Percentiles rank a stretch among this genome's conserved stretches.
Conservation (phyloP, 2,888 invertebrate genomes). For the Calameuta idolon region DNA sequence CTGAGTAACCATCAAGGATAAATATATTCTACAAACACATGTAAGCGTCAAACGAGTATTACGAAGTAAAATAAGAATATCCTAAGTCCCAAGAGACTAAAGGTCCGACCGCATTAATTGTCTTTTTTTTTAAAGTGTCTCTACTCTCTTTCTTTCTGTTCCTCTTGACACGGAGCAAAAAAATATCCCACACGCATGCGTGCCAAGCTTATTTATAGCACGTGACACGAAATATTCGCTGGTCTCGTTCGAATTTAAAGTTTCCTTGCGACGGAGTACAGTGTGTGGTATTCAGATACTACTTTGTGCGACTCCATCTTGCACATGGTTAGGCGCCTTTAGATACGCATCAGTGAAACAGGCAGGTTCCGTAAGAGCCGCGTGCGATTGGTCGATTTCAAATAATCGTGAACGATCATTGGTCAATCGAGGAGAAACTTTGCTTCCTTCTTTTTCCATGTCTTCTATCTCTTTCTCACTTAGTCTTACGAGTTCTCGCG, state of each 20-base stretch:
- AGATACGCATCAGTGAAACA: not conserved
- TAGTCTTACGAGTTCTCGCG: not conserved
- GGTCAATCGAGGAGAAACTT: not conserved
- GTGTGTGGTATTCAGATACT: not conserved
- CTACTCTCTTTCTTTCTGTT: not conserved
- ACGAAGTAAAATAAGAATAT: not conserved
- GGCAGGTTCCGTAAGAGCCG: not conserved
- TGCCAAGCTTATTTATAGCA: constrained; percentile 6
- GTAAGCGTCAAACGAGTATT: not conserved
- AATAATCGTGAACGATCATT: not conserved
- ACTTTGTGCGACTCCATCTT: not conserved
- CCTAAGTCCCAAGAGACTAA: not conserved
- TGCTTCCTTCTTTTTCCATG: not conserved
- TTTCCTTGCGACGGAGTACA: not conserved
- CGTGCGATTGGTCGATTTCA: not conserved
- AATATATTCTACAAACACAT: not conserved
- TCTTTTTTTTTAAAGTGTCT: not conserved
- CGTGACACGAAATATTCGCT: not conserved
- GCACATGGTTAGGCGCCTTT: not conserved
- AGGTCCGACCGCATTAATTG: not conserved
- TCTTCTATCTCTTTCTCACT: not conserved
- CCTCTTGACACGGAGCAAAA: not conserved
- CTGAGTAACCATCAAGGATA: not conserved
- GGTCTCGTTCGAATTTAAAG: not conserved
- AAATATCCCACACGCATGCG: not conserved